phyloP scores from a whole-genome alignment of 35 echinoderm and acorn worm genomes.

The Nesometra sesokonis region DNA sequence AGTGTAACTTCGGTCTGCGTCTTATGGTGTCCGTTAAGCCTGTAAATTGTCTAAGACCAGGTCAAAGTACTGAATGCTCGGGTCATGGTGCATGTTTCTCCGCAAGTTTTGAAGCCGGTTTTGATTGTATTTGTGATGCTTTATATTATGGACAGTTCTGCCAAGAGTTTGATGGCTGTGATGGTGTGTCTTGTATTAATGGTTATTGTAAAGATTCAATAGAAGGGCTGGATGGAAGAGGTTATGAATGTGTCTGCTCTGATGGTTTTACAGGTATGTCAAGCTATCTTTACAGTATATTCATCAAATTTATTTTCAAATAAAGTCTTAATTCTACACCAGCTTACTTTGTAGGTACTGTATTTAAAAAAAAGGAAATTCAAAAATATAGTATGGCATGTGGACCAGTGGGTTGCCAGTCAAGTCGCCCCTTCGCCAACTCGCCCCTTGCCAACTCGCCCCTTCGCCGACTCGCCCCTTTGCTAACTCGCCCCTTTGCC shows the following conservation, averaged over 20 bases:
- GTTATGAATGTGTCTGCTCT: slow-evolving; percentile 6
- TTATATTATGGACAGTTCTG: slow-evolving; percentile 26
- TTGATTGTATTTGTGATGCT: slow-evolving; percentile 15
- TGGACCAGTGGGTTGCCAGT: too few relatives aligned
- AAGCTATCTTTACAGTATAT: neutral
- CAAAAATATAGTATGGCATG: too few relatives aligned
- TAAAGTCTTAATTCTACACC: too few relatives aligned
- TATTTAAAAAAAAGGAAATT: too few relatives aligned
- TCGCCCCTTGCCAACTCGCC: too few relatives aligned
- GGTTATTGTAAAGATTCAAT: slow-evolving; percentile 22
- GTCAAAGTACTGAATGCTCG: neutral
- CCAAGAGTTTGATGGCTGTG: slow-evolving; percentile 31
- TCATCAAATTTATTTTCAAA: too few relatives aligned
- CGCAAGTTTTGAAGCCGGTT: slow-evolving; percentile 3
- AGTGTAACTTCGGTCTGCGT: slow-evolving; percentile 32
- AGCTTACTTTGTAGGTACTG: too few relatives aligned
- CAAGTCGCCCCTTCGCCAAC: too few relatives aligned
- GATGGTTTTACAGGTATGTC: slow-evolving; percentile 14
- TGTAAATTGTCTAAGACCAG: neutral
- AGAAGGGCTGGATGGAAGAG: neutral
- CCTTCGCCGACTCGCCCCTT: too few relatives aligned
- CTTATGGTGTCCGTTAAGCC: slow-evolving; percentile 14
- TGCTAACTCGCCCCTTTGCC: too few relatives aligned
- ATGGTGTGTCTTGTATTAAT: slow-evolving; percentile 11
- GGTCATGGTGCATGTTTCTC: slow-evolving; percentile 19